Percentiles rank a stretch among this genome's conserved stretches.
Conservation (phyloP, 2,113 vertebrate genomes). For the Sarotherodon lohbergeri region DNA sequence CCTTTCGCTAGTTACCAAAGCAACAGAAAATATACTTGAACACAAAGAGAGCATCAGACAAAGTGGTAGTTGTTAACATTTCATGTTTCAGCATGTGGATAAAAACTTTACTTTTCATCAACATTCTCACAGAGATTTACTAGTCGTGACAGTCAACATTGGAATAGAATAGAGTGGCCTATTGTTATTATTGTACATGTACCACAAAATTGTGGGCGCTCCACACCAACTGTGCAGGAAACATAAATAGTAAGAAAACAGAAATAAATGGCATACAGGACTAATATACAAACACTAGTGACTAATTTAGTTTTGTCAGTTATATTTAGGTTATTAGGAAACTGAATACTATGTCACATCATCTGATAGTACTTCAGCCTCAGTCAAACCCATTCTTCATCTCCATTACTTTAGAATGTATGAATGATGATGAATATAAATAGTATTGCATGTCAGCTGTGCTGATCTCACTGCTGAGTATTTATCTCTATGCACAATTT, state of each 20-base stretch:
- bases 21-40: constrained; percentile 14
- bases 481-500: neutral
- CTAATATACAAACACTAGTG: neutral
- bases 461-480: neutral
- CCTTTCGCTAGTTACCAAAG: constrained; percentile 32
- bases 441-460: neutral
- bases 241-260: neutral
- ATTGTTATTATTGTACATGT: neutral
- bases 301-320: neutral
- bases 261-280: neutral
- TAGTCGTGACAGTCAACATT: neutral
- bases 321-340: rapidly evolving
- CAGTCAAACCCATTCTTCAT: neutral
- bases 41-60: neutral
- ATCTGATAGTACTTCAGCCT: neutral
- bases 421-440: neutral
- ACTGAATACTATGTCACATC: neutral
- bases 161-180: neutral
- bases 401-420: neutral
- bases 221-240: neutral
- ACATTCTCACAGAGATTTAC: neutral
- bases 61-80: neutral
- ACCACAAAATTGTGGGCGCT: neutral
- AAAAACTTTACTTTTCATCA: neutral
- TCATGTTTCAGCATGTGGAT: neutral